Base-by-base conservation (phyloP, 2,113 vertebrate genomes). In the Anolis sagrei region DNA sequence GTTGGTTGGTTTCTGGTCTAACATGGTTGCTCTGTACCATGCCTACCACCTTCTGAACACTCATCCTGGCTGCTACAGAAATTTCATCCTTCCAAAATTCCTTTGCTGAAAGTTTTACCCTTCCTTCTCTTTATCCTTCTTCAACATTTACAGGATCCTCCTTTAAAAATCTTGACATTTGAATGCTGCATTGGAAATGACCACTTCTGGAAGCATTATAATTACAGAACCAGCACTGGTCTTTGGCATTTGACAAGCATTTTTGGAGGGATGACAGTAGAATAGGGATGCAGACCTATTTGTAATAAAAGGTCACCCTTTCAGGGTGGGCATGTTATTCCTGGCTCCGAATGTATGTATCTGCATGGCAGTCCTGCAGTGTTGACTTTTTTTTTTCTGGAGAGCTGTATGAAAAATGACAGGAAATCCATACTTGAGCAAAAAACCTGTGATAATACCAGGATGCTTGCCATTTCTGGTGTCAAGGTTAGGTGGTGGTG, bases 391-490 rank as follows among this genome's bases (percentile, higher is more conserved):
- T 19, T 48, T 8, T 82, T 83, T n/a, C 34, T 18, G 49, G 11
- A 13, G 44, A 49, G 76, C 58, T 0, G 16, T 76, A 44, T 1
- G 0, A 62, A 54, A 49, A 29, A 1, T 14, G 74, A 68, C 36
- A 68, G n/a, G 70, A 51, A 51, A 32, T 72, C 8, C 4, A 74
- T 75, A 29, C 62, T 84, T 19, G 7, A 1, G 21, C 3, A 34
- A 70, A 49, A 81, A 5, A 4, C 58, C 0, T 29, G 49, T 14
- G 14, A 1, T 51, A 74, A n/a, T 6, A 4, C 8, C 0, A 19
- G 2, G 0, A 25, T 4, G 1, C 0, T 5, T 0, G 0, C 13
- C 51, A 23, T 0, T 73, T 32, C 62, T 68, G 54, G 58, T 48
- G 39, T 1, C 18, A 14, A 2, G 16, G 14, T 4, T 58, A 21